phyloP scores from a whole-genome alignment of 2,888 invertebrate species.

The Xylophagus ater region DNA sequence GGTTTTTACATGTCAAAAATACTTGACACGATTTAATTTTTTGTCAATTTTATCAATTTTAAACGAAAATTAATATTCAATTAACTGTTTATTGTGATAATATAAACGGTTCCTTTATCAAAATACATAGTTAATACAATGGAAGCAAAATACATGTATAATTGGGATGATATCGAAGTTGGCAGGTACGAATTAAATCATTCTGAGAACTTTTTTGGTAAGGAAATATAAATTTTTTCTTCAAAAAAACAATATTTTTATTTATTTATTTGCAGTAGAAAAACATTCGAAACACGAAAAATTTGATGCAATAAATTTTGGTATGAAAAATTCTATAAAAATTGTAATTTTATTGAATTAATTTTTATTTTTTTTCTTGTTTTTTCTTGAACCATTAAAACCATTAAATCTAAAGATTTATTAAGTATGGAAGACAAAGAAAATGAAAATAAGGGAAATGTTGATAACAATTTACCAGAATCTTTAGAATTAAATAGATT shows the following conservation, averaged over 20 bases:
- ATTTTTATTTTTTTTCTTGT: conserved; percentile 1
- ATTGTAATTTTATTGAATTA: conserved; percentile 9
- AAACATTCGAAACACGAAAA: conserved; percentile 23
- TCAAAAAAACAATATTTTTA: conserved; percentile 14
- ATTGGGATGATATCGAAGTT: conserved; percentile 33
- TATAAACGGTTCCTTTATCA: too few species aligned
- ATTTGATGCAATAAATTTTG: conserved; percentile 13
- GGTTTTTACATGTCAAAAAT: too few species aligned
- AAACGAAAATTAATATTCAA: too few species aligned
- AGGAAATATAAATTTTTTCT: conserved; percentile 4
- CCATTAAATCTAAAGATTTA: too few species aligned
- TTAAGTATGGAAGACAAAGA: conserved; percentile 3
- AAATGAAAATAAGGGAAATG: neutral
- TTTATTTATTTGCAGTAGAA: conserved; percentile 14
- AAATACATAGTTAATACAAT: too few species aligned
- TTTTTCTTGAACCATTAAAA: too few species aligned
- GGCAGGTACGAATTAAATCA: conserved; percentile 27
- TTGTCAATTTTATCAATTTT: too few species aligned
- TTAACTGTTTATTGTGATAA: too few species aligned
- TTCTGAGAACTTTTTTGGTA: conserved; percentile 31
- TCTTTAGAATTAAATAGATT: neutral
- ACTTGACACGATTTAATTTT: too few species aligned
- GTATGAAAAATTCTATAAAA: conserved; percentile 18
- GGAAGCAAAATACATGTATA: too few species aligned
- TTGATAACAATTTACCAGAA: neutral